phyloP scores from a whole-genome alignment of 2,888 invertebrate species.

The Luperina testacea region DNA sequence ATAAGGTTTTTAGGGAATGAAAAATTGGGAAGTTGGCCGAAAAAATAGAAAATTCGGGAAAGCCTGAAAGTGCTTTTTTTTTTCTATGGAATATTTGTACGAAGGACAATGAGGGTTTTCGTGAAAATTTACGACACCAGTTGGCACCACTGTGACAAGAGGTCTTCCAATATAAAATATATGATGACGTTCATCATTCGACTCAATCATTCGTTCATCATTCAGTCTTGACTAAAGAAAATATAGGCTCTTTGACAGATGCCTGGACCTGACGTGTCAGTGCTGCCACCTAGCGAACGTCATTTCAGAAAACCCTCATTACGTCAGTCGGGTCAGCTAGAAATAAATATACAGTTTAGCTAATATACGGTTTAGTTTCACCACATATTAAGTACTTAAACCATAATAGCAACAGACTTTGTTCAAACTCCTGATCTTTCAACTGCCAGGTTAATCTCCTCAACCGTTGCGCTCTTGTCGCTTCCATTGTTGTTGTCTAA shows the following conservation, averaged over 20 bases:
- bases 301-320: too few relatives aligned
- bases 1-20: not conserved
- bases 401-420: not conserved
- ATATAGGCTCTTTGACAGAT: too few relatives aligned
- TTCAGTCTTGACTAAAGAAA: too few relatives aligned
- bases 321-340: not conserved
- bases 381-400: not conserved
- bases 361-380: not conserved
- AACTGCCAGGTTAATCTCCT: slow-evolving; percentile 6
- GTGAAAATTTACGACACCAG: too few relatives aligned
- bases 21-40: too few relatives aligned
- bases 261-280: too few relatives aligned
- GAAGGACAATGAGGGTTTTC: too few relatives aligned
- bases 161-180: too few relatives aligned
- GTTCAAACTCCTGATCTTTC: not conserved
- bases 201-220: too few relatives aligned
- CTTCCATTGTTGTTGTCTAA: slow-evolving; percentile 43
- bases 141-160: too few relatives aligned
- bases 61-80: not conserved
- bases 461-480: slow-evolving; percentile 6
- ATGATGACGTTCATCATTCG: too few relatives aligned
- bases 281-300: too few relatives aligned
- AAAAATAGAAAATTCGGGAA: not conserved
- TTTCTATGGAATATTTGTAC: not conserved
- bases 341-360: not conserved